Conservation (phyloP, 2,113 vertebrate species). For the Rissa tridactyla region DNA sequence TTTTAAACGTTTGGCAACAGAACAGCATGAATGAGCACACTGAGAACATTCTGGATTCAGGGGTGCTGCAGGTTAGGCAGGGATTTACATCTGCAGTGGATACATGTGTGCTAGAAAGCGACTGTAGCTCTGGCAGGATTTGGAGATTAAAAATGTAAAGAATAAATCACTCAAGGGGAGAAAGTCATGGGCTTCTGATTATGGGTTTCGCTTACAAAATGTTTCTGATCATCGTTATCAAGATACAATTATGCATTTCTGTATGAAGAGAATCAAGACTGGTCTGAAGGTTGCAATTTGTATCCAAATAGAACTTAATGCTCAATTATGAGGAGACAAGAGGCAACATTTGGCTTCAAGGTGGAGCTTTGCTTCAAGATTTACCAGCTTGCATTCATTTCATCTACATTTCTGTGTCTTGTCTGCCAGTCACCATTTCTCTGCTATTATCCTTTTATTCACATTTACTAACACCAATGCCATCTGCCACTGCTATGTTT, state of each 20-base stretch:
- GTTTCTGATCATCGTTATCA: constrained; percentile 68
- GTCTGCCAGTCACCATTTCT: constrained; percentile 74
- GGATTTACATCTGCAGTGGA: constrained; percentile 75
- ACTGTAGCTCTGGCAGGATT: constrained; percentile 70
- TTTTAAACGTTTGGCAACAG: constrained; percentile 69
- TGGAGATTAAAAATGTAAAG: constrained; percentile 78
- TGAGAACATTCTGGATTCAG: constrained; percentile 74
- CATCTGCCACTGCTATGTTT: constrained; percentile 97
- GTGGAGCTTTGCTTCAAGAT: constrained; percentile 78
- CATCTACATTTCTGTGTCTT: constrained; percentile 78
- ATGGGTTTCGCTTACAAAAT: constrained; percentile 68
- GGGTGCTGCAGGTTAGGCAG: constrained; percentile 75
- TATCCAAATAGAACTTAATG: constrained; percentile 67
- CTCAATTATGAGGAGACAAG: constrained; percentile 67
- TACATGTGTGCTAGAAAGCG: constrained; percentile 71
- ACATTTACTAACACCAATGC: constrained; percentile 88
- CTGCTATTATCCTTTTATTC: constrained; percentile 75
- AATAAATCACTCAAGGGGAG: constrained; percentile 70
- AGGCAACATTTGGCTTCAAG: constrained; percentile 72
- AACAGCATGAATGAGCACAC: constrained; percentile 64
- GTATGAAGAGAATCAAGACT: constrained; percentile 70
- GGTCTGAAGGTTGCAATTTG: constrained; percentile 68
- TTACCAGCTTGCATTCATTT: constrained; percentile 76
- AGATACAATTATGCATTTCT: constrained; percentile 69
- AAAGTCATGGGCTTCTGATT: constrained; percentile 69